Base-by-base conservation (phyloP, 2,797 vertebrate species). In the Aratinga solstitialis region DNA sequence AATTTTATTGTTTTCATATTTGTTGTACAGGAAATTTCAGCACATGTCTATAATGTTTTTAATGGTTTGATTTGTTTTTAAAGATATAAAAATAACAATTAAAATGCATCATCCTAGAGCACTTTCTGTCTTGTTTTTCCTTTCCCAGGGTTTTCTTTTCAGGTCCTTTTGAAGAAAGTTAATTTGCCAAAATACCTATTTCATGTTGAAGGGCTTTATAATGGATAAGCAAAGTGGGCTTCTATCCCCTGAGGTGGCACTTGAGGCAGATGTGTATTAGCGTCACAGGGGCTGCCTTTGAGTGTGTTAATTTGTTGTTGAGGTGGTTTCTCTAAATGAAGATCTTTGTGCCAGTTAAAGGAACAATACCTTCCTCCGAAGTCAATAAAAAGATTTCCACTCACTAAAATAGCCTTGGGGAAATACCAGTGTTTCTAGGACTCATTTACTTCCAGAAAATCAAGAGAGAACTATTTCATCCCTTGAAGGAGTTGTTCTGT, bases 1-100 rank as follows among this genome's bases (percentile, higher is more conserved):
- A 94, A 97, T 97, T 96, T 94, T 94, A 92, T 96, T 97, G 97
- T 97, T 97, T 97, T 97, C 96, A 42, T 97, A 97, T 96, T 91
- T 97, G 96, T 97, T 98, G 97, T 98, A 98, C 96, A 98, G 97
- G 92, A 95, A 92, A 95, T 97, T 96, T 94, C 94, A 95, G 80
- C 97, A 96, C 91, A 81, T 94, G 96, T 97, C 96, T 91, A 87
- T 94, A 95, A 96, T 90, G 78, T 94, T 96, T 97, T 96, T 95
- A 97, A 97, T 97, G 80, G 78, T 96, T 97, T 98, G 95, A 94
- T 97, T 93, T 93, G 94, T 96, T 97, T 97, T 90, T 75, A 87
- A 97, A 97, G 94, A 96, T 94, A 97, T 81, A 96, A 96, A 97
- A 97, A 96, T 97, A 97, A 97, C 98, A 97, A 97, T 96, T 97